A percentile compares a stretch with the other conserved stretches of the same genome.
phyloP scores from a whole-genome alignment of 2,888 invertebrate genomes.

The Microctonus brassicae region DNA sequence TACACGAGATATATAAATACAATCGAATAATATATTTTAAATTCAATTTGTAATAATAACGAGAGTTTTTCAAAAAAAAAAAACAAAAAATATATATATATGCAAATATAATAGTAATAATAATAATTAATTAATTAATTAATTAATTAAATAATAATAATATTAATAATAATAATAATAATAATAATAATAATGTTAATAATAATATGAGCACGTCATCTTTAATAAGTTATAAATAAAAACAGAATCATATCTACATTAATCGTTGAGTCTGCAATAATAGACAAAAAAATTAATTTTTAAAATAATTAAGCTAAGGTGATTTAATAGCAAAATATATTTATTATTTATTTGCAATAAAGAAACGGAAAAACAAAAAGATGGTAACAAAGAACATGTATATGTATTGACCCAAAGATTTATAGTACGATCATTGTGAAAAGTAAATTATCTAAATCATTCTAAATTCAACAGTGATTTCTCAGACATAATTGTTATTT shows the following conservation, averaged over 20 bases:
- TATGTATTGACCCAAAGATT: slow-evolving; percentile 29
- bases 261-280: slow-evolving; percentile 7
- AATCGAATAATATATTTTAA: background rate
- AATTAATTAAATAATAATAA: too few relatives aligned
- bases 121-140: too few relatives aligned
- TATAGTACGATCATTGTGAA: too few relatives aligned
- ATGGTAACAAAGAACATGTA: background rate
- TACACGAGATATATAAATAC: background rate
- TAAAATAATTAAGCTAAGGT: background rate
- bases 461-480: too few relatives aligned
- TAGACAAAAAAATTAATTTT: background rate
- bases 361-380: background rate
- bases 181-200: too few relatives aligned
- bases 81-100: too few relatives aligned
- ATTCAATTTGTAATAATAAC: background rate
- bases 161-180: too few relatives aligned
- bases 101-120: too few relatives aligned
- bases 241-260: background rate
- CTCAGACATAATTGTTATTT: too few relatives aligned
- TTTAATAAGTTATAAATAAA: slow-evolving; percentile 1
- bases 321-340: slow-evolving; percentile 21
- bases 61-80: background rate
- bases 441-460: too few relatives aligned
- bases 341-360: slow-evolving; percentile 31
- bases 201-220: background rate